Percentiles rank a stretch among this genome's conserved stretches.
Evolutionary conservation across 2,888 invertebrate species (phyloP).

Genomic region (Phalera bucephala): DNA sequence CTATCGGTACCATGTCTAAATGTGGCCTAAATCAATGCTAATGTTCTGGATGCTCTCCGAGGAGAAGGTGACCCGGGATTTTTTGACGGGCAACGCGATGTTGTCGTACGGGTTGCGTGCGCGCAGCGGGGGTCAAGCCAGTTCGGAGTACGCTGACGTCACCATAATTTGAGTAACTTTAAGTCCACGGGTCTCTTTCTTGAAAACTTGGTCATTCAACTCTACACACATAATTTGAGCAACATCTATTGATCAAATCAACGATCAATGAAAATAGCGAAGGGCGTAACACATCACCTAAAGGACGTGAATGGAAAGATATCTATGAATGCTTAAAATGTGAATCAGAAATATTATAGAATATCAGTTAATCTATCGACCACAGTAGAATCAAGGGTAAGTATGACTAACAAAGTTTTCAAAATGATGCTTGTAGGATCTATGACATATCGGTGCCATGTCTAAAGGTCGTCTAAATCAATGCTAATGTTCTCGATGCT

Average conservation of each 20-base stretch:
- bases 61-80: slow-evolving; percentile 42
- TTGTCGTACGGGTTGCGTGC: slow-evolving; percentile 18
- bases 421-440: neutral
- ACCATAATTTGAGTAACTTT: too few species aligned
- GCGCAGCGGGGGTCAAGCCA: slow-evolving; percentile 42
- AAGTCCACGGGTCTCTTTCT: too few species aligned
- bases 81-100: slow-evolving; percentile 11
- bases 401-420: neutral
- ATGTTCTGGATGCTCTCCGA: slow-evolving; percentile 41
- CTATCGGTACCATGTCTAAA: slow-evolving; percentile 24
- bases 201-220: too few species aligned
- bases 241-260: too few species aligned
- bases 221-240: too few species aligned
- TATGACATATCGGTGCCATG: slow-evolving; percentile 3
- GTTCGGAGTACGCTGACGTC: slow-evolving; percentile 65
- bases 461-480: slow-evolving; percentile 27
- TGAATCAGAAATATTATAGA: too few species aligned
- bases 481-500: slow-evolving; percentile 39
- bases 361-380: too few species aligned
- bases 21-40: slow-evolving; percentile 23
- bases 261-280: too few species aligned
- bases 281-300: too few species aligned
- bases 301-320: too few species aligned
- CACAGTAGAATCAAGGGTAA: too few species aligned
- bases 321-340: too few species aligned